Conservation (phyloP, 2,888 invertebrate species). For the Drosophila algonquin region DNA sequence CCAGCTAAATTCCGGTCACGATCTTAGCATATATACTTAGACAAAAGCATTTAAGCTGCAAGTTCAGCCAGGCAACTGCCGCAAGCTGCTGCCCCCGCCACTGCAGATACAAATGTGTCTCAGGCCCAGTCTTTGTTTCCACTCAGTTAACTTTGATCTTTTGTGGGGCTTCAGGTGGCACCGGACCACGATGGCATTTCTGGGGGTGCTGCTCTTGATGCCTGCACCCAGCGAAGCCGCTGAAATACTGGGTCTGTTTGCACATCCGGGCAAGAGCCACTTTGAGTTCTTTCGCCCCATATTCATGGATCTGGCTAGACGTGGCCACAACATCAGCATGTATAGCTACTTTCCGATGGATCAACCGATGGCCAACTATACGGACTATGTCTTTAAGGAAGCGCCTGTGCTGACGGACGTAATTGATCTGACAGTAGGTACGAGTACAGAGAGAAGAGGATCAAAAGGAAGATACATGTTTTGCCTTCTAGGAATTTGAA, state of each 20-base stretch:
- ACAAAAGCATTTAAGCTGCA: slow-evolving; percentile 22
- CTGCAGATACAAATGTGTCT: slow-evolving; percentile 11
- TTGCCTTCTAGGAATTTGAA: slow-evolving; percentile 44
- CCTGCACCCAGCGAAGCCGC: slow-evolving; percentile 42
- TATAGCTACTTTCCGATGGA: slow-evolving; percentile 83
- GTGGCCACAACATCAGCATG: slow-evolving; percentile 84
- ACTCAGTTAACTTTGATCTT: slow-evolving; percentile 35
- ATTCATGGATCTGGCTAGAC: slow-evolving; percentile 81
- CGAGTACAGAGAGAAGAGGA: background rate
- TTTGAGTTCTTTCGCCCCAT: slow-evolving; percentile 83
- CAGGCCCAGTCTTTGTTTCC: slow-evolving; percentile 17
- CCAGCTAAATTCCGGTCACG: slow-evolving; percentile 59
- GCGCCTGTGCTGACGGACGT: slow-evolving; percentile 70
- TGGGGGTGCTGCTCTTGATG: background rate
- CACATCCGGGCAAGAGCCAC: slow-evolving; percentile 84
- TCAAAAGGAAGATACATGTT: background rate
- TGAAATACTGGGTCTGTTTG: slow-evolving; percentile 82
- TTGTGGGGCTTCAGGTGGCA: slow-evolving; percentile 17
- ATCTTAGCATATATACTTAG: slow-evolving; percentile 42
- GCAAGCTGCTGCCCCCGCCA: slow-evolving; percentile 21
- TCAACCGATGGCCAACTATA: slow-evolving; percentile 74
- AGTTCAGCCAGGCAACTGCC: slow-evolving; percentile 22
- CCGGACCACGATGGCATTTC: slow-evolving; percentile 2
- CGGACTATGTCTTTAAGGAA: slow-evolving; percentile 72
- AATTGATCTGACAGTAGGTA: slow-evolving; percentile 73